Percentiles rank a stretch among this genome's conserved stretches.
Conservation (phyloP, 1,140 invertebrate genomes). For the Eurosta solidaginis region DNA sequence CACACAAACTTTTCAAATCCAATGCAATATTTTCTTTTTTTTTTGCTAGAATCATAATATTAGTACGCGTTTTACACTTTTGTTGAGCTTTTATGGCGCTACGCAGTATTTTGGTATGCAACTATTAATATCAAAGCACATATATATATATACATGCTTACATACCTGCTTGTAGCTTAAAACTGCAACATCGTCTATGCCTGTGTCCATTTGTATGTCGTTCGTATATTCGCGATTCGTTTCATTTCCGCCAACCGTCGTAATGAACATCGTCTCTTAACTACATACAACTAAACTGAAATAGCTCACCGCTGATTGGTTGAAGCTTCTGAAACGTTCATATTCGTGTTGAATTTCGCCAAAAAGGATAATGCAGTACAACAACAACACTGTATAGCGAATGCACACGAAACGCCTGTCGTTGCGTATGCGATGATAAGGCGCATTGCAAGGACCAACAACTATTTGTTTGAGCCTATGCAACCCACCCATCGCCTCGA, state of each 20-base stretch:
- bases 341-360: conserved; percentile 10
- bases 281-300: neutral
- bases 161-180: neutral
- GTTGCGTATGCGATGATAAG: neutral
- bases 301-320: neutral
- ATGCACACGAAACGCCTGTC: neutral
- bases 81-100: neutral
- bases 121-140: neutral
- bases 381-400: neutral
- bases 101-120: neutral
- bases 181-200: neutral
- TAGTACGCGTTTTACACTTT: neutral
- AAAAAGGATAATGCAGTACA: conserved; percentile 1
- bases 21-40: neutral
- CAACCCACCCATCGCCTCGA: neutral
- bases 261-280: neutral
- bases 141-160: neutral
- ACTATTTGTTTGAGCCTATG: neutral
- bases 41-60: neutral
- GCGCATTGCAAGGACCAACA: neutral
- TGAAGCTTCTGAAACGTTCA: neutral
- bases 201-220: too few species aligned
- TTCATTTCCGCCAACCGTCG: neutral
- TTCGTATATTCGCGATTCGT: neutral
- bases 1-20: too few species aligned